Evolutionary conservation across 2,888 invertebrate genomes (phyloP).

Genomic region (Chironomus riparius): DNA sequence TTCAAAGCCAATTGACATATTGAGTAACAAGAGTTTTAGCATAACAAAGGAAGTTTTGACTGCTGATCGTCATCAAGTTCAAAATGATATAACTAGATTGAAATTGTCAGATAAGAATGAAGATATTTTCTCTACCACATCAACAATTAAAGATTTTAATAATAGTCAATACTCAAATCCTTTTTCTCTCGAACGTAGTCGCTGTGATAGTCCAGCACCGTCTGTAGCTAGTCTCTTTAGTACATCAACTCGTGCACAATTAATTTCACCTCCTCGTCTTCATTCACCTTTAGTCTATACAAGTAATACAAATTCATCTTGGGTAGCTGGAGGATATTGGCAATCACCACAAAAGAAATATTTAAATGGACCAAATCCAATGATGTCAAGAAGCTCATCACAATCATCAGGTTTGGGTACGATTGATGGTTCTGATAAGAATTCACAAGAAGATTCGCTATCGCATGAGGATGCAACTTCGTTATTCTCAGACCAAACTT

Average conservation of each 20-base stretch:
- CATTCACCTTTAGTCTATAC: slow-evolving; percentile 45
- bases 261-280: slow-evolving; percentile 24
- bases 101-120: background rate
- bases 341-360: slow-evolving; percentile 28
- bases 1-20: background rate
- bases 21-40: background rate
- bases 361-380: background rate
- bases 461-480: background rate
- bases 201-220: slow-evolving; percentile 16
- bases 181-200: slow-evolving; percentile 1
- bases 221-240: slow-evolving; percentile 8
- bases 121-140: background rate
- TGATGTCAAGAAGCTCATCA: background rate
- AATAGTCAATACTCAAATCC: slow-evolving; percentile 8
- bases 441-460: background rate
- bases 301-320: slow-evolving; percentile 41
- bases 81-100: background rate
- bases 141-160: slow-evolving; percentile 11
- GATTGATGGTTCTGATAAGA: background rate
- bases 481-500: background rate
- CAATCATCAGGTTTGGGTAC: slow-evolving; percentile 12
- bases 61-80: slow-evolving; percentile 3
- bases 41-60: background rate
- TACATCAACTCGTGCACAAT: background rate
- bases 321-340: slow-evolving; percentile 63